Evolutionary conservation across 1,140 invertebrate species (phyloP).

Genomic region (Camponotus floridanus): DNA sequence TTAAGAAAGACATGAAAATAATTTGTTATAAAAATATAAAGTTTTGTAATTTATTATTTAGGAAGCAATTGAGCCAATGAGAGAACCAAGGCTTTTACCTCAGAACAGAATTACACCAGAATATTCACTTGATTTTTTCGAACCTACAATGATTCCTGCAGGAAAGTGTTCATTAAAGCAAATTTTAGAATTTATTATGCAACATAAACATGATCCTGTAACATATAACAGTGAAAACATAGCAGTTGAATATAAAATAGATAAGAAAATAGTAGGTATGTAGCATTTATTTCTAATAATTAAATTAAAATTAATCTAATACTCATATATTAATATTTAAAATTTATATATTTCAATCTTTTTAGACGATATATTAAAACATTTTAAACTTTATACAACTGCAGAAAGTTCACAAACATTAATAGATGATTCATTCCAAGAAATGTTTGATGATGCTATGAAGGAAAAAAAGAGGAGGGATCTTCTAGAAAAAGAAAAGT

Average conservation of each 20-base stretch:
- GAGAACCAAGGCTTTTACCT: slow-evolving; percentile 82
- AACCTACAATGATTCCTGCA: slow-evolving; percentile 69
- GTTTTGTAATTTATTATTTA: slow-evolving; percentile 41
- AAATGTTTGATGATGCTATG: background rate
- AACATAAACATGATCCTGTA: slow-evolving; percentile 88
- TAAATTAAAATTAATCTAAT: background rate
- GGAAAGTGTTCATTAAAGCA: slow-evolving; percentile 84
- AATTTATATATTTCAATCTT: slow-evolving; percentile 1
- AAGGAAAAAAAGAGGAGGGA: background rate
- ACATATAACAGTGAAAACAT: slow-evolving; percentile 87
- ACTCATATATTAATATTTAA: background rate
- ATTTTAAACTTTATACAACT: slow-evolving; percentile 44
- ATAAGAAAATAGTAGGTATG: slow-evolving; percentile 87
- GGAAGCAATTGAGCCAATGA: slow-evolving; percentile 48
- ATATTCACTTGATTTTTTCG: slow-evolving; percentile 79
- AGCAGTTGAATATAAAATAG: slow-evolving; percentile 89
- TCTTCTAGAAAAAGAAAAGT: background rate
- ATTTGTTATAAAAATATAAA: background rate
- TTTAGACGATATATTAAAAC: slow-evolving; percentile 58
- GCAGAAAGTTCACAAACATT: too few relatives aligned
- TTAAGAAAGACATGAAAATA: background rate
- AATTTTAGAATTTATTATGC: slow-evolving; percentile 87
- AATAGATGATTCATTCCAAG: background rate
- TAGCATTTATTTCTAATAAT: slow-evolving; percentile 53
- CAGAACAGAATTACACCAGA: slow-evolving; percentile 78